Conservation (phyloP, 2,113 vertebrate genomes). For the Triplophysa tibetana region DNA sequence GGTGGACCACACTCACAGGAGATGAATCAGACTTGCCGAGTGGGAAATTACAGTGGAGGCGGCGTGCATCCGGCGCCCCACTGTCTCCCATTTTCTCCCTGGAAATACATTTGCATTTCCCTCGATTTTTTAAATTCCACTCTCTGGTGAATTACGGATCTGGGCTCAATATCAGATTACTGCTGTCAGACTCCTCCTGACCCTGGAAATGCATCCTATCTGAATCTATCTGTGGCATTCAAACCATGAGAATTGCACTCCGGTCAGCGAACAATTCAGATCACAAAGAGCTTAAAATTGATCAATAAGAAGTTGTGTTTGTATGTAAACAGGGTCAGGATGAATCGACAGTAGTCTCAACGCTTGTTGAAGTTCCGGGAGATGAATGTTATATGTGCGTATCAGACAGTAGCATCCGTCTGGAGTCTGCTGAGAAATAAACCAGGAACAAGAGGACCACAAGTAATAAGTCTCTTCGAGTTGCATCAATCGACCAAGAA, state of each 20-base stretch:
- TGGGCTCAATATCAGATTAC: neutral
- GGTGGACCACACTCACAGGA: constrained; percentile 34
- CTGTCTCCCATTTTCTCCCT: constrained; percentile 36
- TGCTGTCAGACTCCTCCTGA: constrained; percentile 17
- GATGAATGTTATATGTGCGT: constrained; percentile 11
- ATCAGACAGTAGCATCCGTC: constrained; percentile 14
- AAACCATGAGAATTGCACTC: neutral
- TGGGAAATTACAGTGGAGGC: constrained; percentile 50
- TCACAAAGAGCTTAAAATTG: neutral
- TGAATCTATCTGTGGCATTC: neutral
- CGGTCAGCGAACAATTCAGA: neutral
- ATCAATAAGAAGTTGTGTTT: constrained; percentile 37
- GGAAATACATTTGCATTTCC: constrained; percentile 52
- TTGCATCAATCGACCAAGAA: neutral
- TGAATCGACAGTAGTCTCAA: neutral
- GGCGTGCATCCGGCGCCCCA: constrained; percentile 35
- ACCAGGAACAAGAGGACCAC: neutral
- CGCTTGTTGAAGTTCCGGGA: constrained; percentile 32
- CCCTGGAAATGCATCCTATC: constrained; percentile 1
- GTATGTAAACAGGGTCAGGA: constrained; percentile 27
- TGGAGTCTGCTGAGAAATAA: neutral
- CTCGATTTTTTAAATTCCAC: constrained; percentile 26
- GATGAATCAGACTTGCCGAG: constrained; percentile 48
- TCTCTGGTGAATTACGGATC: constrained; percentile 14
- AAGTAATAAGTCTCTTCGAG: constrained; percentile 11